Base-by-base conservation (phyloP, 2,888 invertebrate genomes). In the Macrophya annulata region DNA sequence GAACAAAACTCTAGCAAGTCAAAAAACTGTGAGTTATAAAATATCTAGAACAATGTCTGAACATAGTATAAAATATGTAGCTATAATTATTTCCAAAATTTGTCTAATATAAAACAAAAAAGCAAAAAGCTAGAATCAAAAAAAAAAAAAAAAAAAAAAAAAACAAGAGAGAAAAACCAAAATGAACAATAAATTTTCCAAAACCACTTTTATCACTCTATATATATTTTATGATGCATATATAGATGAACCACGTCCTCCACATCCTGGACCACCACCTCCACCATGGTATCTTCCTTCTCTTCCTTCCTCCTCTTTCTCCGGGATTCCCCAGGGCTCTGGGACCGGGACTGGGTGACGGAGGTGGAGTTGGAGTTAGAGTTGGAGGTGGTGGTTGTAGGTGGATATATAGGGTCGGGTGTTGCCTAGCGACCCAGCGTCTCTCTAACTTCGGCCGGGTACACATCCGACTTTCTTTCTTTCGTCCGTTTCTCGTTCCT, bases 391-490 rank as follows among this genome's bases (percentile, higher is more conserved):
- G 62, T 0, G 25, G 77, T 59, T 85, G 79, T 83, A 59, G 48
- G 81, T 83, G 72, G 72, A 51, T 31, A 45, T 31, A 25, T 37
- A 48, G 72, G 40, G 37, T 48, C 17, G 85, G 79, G 77, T 51
- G 85, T 85, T 85, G 84, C 84, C 84, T 85, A 85, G 84, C 84
- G 84, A 85, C 84, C 84, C 74, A 83, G 59, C 84, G 51, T 85
- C 85, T 86, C 86, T 85, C 86, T 51, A 51, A 21, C 84, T 40
- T 55, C 71, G 45, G 74, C 55, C 79, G 31, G 82, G 83, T 74
- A 86, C 85, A 79, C 84, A 81, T 77, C 79, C 83, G 48, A 51
- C 68, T 55, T 87, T 88, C 87, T 86, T 86, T 84, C 85, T 86
- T 87, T 89, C 86, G 86, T 84, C 82, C 86, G 82, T 77, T 76